These are phyloP conservation scores for Heterotilapia buettikoferi DNA, from an alignment of 2,113 vertebrate genomes.

Conservation along the genomic window DNA sequence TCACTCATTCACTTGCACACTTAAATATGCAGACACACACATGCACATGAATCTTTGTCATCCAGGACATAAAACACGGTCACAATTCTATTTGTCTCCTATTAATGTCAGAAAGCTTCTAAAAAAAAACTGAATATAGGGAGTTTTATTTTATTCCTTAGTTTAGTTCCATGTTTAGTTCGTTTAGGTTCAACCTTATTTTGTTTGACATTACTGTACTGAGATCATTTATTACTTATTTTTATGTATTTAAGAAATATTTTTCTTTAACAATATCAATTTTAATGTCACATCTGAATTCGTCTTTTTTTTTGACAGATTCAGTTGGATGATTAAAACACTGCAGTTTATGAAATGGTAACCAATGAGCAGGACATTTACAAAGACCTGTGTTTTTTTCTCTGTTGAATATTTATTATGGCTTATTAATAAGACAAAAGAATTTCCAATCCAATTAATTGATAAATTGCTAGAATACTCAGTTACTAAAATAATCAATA, in stretches of 20 bases:
- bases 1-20: background rate
- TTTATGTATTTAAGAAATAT: background rate
- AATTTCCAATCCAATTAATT: background rate
- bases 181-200: background rate
- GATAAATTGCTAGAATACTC: background rate
- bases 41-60: background rate
- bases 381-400: background rate
- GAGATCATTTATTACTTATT: background rate
- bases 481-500: background rate
- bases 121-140: background rate
- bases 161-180: background rate
- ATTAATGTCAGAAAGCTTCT: background rate
- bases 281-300: background rate
- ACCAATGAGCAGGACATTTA: background rate
- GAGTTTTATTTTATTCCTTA: background rate
- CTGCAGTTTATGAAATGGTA: background rate
- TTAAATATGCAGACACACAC: background rate
- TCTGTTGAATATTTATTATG: background rate
- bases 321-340: background rate
- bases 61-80: background rate
- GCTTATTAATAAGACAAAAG: background rate
- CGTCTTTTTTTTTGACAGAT: background rate
- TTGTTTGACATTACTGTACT: background rate
- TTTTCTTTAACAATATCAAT: fast-evolving
- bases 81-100: background rate